phyloP scores from a whole-genome alignment of 92 coral and sea anemone genomes.

The Paragorgia papillata region DNA sequence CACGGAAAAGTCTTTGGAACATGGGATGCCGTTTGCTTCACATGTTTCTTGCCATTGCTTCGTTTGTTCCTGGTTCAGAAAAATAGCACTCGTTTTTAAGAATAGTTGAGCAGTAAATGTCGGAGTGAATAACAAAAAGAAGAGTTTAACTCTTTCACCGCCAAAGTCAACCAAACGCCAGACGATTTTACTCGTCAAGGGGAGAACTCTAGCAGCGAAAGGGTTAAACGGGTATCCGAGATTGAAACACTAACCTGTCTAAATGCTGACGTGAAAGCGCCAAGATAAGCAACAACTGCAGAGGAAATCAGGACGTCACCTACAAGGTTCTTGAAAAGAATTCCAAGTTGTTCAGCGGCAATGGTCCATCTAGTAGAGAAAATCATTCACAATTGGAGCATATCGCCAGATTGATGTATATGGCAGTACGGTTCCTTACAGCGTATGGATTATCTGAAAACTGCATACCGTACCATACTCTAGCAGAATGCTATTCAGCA shows the following conservation, averaged over 20 bases:
- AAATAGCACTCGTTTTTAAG: too few relatives aligned
- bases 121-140: background rate
- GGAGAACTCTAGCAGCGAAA: too few relatives aligned
- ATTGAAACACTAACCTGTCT: constrained; percentile 69
- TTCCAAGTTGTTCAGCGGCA: constrained; percentile 90
- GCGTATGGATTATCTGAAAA: too few relatives aligned
- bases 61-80: constrained; percentile 69
- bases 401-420: background rate
- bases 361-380: constrained; percentile 80
- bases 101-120: background rate
- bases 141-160: too few relatives aligned
- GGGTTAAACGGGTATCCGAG: too few relatives aligned
- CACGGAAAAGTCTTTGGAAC: constrained; percentile 95
- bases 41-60: constrained; percentile 74
- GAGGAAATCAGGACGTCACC: constrained; percentile 96
- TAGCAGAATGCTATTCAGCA: too few relatives aligned
- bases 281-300: constrained; percentile 93
- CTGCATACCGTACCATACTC: too few relatives aligned
- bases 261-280: constrained; percentile 96
- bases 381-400: too few relatives aligned
- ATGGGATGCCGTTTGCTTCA: constrained; percentile 73
- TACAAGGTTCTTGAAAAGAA: constrained; percentile 77
- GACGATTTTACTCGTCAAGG: too few relatives aligned
- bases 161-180: too few relatives aligned
- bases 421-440: background rate